Evolutionary conservation across 1,140 invertebrate species (phyloP).

Genomic region (Drosophila eugracilis): DNA sequence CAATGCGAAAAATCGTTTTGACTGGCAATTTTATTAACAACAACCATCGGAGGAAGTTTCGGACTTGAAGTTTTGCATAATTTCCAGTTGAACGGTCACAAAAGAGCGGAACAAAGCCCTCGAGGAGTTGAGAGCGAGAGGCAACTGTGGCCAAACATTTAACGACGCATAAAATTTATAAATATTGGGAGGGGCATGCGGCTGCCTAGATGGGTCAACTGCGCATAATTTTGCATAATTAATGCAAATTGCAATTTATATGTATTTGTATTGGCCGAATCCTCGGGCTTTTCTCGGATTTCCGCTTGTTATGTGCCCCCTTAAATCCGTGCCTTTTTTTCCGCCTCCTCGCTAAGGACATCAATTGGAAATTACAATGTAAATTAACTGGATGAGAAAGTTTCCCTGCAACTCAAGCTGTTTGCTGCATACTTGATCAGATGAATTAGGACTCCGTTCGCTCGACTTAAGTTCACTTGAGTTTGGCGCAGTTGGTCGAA

Average conservation of each 20-base stretch:
- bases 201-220: slow-evolving; percentile 33
- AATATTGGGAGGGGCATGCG: slow-evolving; percentile 31
- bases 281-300: slow-evolving; percentile 25
- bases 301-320: slow-evolving; percentile 21
- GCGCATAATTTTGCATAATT: slow-evolving; percentile 65
- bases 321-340: slow-evolving; percentile 11
- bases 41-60: slow-evolving; percentile 49
- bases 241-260: slow-evolving; percentile 62
- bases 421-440: slow-evolving; percentile 47
- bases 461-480: slow-evolving; percentile 18
- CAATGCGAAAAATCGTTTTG: slow-evolving; percentile 16
- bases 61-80: slow-evolving; percentile 65
- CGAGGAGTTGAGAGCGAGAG: slow-evolving; percentile 2
- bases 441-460: slow-evolving; percentile 41
- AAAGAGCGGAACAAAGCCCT: slow-evolving; percentile 37
- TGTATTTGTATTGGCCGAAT: slow-evolving; percentile 52
- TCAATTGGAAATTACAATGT: slow-evolving; percentile 61
- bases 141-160: slow-evolving; percentile 54
- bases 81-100: slow-evolving; percentile 63
- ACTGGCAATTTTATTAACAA: slow-evolving; percentile 44
- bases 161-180: slow-evolving; percentile 73
- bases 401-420: slow-evolving; percentile 41
- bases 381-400: slow-evolving; percentile 61
- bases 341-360: slow-evolving; percentile 31
- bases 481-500: slow-evolving; percentile 7